Evolutionary conservation across 2,888 invertebrate species (phyloP).

Genomic region (Eupithecia subfuscata): DNA sequence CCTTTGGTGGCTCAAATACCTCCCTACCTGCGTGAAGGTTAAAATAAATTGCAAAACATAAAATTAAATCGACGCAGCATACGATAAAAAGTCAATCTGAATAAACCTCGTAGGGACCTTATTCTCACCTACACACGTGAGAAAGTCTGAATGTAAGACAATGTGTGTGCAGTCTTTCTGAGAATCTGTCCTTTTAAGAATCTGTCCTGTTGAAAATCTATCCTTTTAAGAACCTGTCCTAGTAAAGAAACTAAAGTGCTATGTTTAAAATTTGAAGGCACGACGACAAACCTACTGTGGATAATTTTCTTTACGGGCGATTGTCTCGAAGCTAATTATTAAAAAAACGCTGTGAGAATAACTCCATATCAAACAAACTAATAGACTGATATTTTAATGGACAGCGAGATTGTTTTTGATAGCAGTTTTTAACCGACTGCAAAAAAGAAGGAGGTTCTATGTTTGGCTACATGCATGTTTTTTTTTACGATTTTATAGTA

Average conservation of each 20-base stretch:
- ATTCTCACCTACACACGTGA: background rate
- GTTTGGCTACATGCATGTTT: no score
- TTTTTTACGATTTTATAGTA: no score
- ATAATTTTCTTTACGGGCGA: no score
- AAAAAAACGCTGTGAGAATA: no score
- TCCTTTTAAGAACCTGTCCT: background rate
- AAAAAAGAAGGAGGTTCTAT: no score
- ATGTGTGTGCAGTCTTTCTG: background rate
- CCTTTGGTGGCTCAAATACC: background rate
- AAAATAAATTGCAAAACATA: conserved; percentile 11
- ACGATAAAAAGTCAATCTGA: conserved; percentile 21
- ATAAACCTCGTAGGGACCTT: background rate
- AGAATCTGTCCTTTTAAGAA: background rate
- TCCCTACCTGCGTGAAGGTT: background rate
- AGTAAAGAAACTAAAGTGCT: background rate
- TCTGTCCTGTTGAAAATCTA: background rate
- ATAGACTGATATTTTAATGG: no score
- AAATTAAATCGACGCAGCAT: background rate
- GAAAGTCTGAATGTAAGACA: background rate
- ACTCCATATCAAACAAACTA: no score
- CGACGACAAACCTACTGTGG: no score
- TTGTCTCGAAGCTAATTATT: no score
- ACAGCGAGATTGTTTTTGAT: no score
- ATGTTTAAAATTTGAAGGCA: no score
- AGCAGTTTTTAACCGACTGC: no score